phyloP scores from a whole-genome alignment of 2,888 invertebrate species.

The Diarsia dahlii region DNA sequence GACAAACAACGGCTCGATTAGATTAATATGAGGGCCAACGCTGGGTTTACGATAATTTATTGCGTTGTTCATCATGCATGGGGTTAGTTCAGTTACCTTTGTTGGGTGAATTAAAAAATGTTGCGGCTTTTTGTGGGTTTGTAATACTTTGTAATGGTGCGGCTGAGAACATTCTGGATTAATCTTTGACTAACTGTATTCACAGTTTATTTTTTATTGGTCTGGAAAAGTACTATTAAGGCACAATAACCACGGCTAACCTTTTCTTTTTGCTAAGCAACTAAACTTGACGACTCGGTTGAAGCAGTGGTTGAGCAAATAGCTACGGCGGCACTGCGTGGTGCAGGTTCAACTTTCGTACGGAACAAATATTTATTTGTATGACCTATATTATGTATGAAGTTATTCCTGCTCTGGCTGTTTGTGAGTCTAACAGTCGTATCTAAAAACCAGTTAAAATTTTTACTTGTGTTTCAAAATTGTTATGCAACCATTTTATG shows the following conservation, averaged over 20 bases:
- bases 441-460: too few species aligned
- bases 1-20: conserved; percentile 80
- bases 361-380: too few species aligned
- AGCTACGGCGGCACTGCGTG: too few species aligned
- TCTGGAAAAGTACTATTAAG: not conserved
- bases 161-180: not conserved
- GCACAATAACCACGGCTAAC: not conserved
- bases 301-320: too few species aligned
- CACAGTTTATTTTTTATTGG: not conserved
- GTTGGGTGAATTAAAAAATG: conserved; percentile 43
- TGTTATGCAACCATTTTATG: too few species aligned
- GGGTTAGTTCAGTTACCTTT: conserved; percentile 49
- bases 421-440: too few species aligned
- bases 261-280: not conserved
- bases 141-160: conserved; percentile 1
- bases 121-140: conserved; percentile 14
- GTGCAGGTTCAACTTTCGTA: too few species aligned
- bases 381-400: too few species aligned
- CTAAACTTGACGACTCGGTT: too few species aligned
- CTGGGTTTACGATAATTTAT: conserved; percentile 63
- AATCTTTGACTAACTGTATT: not conserved
- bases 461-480: too few species aligned
- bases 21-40: conserved; percentile 75
- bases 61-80: conserved; percentile 59
- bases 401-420: too few species aligned